Conservation (phyloP, 2,797 vertebrate species). For the Alca torda region DNA sequence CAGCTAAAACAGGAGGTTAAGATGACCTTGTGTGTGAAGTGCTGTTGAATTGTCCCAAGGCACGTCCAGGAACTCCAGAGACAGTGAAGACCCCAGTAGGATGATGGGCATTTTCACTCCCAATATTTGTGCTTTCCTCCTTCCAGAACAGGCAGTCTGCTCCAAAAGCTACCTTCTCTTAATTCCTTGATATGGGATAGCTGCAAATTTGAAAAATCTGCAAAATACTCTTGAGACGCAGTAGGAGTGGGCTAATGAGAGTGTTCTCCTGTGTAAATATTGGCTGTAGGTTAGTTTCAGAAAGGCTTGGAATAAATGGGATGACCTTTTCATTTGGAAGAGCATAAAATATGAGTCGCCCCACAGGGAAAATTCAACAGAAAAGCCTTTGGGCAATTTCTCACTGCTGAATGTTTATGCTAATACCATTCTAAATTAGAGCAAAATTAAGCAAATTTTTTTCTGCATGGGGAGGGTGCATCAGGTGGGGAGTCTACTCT, state of each 20-base stretch:
- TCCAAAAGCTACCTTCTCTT: not conserved
- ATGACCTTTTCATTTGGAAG: constrained; percentile 11
- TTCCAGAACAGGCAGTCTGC: not conserved
- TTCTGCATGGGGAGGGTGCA: not conserved
- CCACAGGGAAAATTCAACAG: not conserved
- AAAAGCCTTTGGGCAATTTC: constrained; percentile 6
- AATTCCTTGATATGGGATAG: not conserved
- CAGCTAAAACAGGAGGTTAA: not conserved
- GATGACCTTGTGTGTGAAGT: not conserved
- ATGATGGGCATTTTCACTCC: not conserved
- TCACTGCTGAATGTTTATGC: not conserved
- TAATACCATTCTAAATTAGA: not conserved
- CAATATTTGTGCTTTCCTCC: not conserved
- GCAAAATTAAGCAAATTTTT: not conserved
- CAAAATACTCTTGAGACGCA: not conserved
- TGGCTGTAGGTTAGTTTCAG: not conserved
- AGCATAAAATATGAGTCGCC: not conserved
- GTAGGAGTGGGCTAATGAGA: not conserved
- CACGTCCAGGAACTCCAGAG: not conserved
- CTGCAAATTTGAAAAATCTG: not conserved
- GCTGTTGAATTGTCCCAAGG: not conserved
- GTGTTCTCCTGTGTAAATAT: not conserved
- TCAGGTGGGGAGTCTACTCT: not conserved
- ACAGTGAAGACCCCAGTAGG: not conserved
- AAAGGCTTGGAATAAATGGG: not conserved